Conservation (phyloP, 2,797 vertebrate species). For the Pogoniulus pusillus region DNA sequence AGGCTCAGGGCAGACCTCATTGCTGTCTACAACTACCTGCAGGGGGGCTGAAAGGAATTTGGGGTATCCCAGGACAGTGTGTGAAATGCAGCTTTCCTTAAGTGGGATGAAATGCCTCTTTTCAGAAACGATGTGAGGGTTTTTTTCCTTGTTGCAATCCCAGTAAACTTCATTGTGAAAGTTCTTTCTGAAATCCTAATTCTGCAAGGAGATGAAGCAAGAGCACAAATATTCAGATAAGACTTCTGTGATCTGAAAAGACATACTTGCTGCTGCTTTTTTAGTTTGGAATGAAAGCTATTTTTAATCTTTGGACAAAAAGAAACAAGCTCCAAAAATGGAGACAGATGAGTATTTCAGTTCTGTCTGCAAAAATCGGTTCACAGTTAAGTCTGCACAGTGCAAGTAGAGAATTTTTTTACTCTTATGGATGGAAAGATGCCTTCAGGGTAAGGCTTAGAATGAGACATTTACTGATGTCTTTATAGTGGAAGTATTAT, state of each 20-base stretch:
- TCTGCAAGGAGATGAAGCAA: not conserved
- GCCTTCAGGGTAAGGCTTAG: not conserved
- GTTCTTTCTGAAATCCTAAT: not conserved
- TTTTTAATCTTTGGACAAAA: slow-evolving; percentile 23
- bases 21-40: too few species aligned
- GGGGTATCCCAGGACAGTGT: too few species aligned
- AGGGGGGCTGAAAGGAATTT: too few species aligned
- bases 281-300: not conserved
- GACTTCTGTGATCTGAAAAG: not conserved
- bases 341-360: not conserved
- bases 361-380: not conserved
- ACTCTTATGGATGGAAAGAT: not conserved
- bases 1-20: too few species aligned
- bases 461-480: not conserved
- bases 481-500: not conserved
- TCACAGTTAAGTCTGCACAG: not conserved
- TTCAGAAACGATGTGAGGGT: not conserved
- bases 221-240: not conserved
- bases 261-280: too few species aligned
- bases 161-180: not conserved
- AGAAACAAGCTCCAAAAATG: not conserved
- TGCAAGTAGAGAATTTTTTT: not conserved
- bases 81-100: not conserved
- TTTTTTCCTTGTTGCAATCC: not conserved
- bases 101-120: not conserved